Percentiles rank a stretch among this genome's conserved stretches.
phyloP scores from a whole-genome alignment of 2,888 invertebrate species.

The Mimas tiliae region DNA sequence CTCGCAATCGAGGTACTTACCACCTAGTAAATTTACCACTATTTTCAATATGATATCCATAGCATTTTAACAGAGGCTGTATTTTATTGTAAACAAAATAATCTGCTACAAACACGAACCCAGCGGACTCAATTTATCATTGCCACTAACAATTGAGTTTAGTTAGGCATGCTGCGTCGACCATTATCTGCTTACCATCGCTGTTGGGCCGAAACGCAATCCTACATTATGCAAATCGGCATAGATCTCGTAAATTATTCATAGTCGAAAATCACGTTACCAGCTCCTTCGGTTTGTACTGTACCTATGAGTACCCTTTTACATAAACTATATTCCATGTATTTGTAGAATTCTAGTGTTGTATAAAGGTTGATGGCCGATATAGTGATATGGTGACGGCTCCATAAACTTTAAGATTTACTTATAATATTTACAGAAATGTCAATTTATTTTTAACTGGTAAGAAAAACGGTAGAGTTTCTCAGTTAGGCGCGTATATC shows the following conservation, averaged over 20 bases:
- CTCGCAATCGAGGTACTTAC: too few relatives aligned
- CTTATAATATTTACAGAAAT: not conserved
- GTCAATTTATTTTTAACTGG: not conserved
- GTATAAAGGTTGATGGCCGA: not conserved
- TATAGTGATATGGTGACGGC: not conserved
- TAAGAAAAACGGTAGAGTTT: too few relatives aligned
- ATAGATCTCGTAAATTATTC: slow-evolving; percentile 22
- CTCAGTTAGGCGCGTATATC: too few relatives aligned
- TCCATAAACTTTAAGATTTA: too few relatives aligned
- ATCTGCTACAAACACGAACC: not conserved
- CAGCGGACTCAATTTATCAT: slow-evolving; percentile 11
- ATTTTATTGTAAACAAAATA: not conserved
- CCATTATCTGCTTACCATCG: slow-evolving; percentile 21
- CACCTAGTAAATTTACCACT: too few relatives aligned
- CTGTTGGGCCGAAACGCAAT: slow-evolving; percentile 18
- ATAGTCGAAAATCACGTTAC: slow-evolving; percentile 17
- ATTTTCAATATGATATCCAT: too few relatives aligned
- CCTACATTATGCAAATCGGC: slow-evolving; percentile 22
- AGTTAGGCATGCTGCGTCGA: slow-evolving; percentile 14
- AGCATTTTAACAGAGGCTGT: too few relatives aligned
- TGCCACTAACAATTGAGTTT: slow-evolving; percentile 21
- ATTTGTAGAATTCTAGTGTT: not conserved
- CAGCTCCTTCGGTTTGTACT: slow-evolving; percentile 10
- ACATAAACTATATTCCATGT: not conserved
- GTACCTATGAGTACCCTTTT: not conserved